Evolutionary conservation across 92 coral and sea anemone species (phyloP).

Genomic region (Phenganax subtilis): DNA sequence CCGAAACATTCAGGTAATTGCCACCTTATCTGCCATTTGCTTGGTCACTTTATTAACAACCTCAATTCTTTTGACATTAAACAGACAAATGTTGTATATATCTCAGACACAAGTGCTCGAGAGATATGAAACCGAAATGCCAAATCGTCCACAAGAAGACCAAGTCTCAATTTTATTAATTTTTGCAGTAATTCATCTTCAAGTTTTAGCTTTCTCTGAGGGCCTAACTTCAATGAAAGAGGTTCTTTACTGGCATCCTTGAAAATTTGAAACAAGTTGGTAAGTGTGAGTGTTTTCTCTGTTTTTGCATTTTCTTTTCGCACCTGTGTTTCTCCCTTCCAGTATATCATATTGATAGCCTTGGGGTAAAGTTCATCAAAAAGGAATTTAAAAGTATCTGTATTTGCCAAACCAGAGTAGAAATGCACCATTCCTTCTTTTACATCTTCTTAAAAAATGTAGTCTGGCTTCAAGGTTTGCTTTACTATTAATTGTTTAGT

Average conservation of each 20-base stretch:
- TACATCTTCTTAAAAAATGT: conserved; percentile 26
- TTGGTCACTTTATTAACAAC: conserved; percentile 50
- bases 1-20: conserved; percentile 44
- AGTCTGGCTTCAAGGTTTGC: neutral
- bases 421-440: conserved; percentile 26
- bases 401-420: conserved; percentile 38
- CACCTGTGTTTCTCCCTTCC: conserved; percentile 39
- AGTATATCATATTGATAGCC: conserved; percentile 39
- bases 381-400: conserved; percentile 26
- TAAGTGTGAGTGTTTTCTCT: neutral
- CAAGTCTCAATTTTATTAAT: conserved; percentile 42
- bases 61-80: conserved; percentile 37
- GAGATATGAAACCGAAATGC: conserved; percentile 51
- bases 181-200: conserved; percentile 41
- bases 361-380: conserved; percentile 29
- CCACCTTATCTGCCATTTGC: conserved; percentile 28
- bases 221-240: conserved; percentile 35
- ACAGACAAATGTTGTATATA: conserved; percentile 32
- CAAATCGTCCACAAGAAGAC: conserved; percentile 38
- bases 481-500: neutral
- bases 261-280: too few species aligned
- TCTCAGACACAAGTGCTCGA: conserved; percentile 12
- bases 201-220: conserved; percentile 33
- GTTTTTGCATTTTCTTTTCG: conserved; percentile 2
- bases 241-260: conserved; percentile 25